Evolutionary conservation across 2,888 invertebrate species (phyloP).

Genomic region (Ischnura elegans): DNA sequence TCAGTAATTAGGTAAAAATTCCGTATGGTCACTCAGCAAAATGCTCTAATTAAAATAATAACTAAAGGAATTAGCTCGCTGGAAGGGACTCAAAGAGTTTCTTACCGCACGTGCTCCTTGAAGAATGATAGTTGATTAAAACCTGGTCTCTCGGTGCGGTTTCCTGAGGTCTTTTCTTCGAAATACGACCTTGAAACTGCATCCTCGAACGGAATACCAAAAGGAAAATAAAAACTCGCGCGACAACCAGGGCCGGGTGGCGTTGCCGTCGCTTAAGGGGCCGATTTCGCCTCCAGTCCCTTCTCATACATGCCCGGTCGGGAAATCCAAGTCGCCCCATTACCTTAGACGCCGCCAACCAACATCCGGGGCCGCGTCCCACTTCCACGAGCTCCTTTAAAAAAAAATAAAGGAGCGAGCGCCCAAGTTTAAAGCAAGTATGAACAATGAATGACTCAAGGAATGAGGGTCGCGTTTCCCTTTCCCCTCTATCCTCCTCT

Average conservation of each 20-base stretch:
- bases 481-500: too few relatives aligned
- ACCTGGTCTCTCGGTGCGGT: background rate
- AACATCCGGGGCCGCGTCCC: background rate
- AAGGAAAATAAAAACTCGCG: too few relatives aligned
- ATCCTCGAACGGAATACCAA: background rate
- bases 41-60: too few relatives aligned
- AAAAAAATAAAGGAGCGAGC: background rate
- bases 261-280: background rate
- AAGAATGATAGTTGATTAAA: background rate
- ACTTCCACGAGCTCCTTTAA: background rate
- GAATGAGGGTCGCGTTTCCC: background rate
- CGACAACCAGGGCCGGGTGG: too few relatives aligned
- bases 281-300: background rate
- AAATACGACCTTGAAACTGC: background rate
- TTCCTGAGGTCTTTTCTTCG: background rate
- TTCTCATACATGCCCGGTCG: background rate
- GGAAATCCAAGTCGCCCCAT: background rate
- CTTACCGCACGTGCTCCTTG: background rate
- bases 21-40: too few relatives aligned
- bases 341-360: background rate
- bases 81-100: background rate
- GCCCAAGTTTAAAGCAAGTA: background rate
- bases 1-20: too few relatives aligned
- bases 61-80: too few relatives aligned
- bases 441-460: conserved; percentile 16